Base-by-base conservation (phyloP, 2,797 vertebrate species). In the Cossypha heuglini region DNA sequence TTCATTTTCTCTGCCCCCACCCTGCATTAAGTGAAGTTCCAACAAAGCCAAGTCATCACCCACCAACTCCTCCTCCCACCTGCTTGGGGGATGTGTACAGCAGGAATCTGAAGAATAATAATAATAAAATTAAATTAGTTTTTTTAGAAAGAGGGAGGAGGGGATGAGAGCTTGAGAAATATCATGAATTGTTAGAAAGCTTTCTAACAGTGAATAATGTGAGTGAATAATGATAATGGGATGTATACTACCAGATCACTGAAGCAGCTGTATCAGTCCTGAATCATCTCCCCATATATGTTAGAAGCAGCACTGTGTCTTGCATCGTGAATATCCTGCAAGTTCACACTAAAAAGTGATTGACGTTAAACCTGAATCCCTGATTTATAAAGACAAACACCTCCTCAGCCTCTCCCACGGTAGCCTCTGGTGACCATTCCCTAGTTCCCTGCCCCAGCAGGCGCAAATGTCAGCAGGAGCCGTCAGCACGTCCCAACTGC, bases 31-130 rank as follows among this genome's bases (percentile, higher is more conserved):
- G 28, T 86, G 63, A 88, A 90, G 93, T 94, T 92, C 94, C 90
- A 94, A 96, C 90, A 95, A 93, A 97, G 97, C 95, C 68, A 55
- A 94, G 89, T 97, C 94, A 97, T 94, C 95, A 92, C 86, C 95
- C 96, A 97, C 93, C 94, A 49, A 90, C 83, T 96, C 88, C 86
- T 87, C 94, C 96, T 97, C 97, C 97, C 91, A 97, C 96, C 94
- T 77, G 71, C 91, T 59, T 88, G 91, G 95, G 88, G 91, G 58
- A 96, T 86, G 71, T 62, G 45, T 86, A 82, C 82, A 59, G 63
- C 61, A 86, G 72, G 75, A 91, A 43, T 31, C n/a, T 91, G 90
- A 96, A 95, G 58, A 97, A 96, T 85, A 95, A 96, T 87, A 95
- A 88, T 55, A 84, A 90, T 59, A 63, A 95, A 86, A 93, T 89